Evolutionary conservation across 2,113 vertebrate species (phyloP), one percentile per base, ranked within the genome.

Genomic region (Fukomys damarensis): DNA sequence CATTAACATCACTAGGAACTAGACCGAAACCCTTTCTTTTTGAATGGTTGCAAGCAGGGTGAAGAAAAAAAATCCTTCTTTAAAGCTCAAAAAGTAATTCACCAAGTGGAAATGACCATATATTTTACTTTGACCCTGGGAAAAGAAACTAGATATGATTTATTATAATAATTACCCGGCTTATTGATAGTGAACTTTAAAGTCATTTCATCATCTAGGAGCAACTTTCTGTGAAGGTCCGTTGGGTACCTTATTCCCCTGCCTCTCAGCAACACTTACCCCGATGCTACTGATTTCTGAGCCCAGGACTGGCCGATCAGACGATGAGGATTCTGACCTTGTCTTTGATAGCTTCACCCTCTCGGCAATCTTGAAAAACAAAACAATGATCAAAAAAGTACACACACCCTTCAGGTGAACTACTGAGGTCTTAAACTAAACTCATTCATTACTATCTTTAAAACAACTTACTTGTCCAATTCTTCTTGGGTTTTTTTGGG

Each of bases 341-440:
- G 99, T 99, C 97, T 99, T 99, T 79, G 99, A 99, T n/a, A 99
- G 97, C 96, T 99, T 99, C 76, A 99, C 99, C 96, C 99, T 98
- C 96, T 99, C 99, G 6, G 99, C 99, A 97, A 99, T 99, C 99
- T 99, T 97, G 74, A 93, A 65, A 98, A 97, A 86, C 74, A 86
- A 90, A 89, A 96, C n/a, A 85, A 14, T 65, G 17, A 95, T 66
- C 14, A 32, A 96, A 87, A 97, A 61, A 79, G 70, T 19, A 52
- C 49, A 96, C 0, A 38, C 38, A 19, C 14, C 41, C 61, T 9
- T 3, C 8, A 70, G 28, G 79, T 8, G 74, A 49, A 85, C 43
- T 17, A 3, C 56, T 28, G 7, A 32, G 20, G 14, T 32, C 61
- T 3, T 6, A 12, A 30, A 56, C 16, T 28, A 38, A 49, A 91